phyloP scores from a whole-genome alignment of 64 coral and sea anemone genomes.

The Dendronephthya gigantea region DNA sequence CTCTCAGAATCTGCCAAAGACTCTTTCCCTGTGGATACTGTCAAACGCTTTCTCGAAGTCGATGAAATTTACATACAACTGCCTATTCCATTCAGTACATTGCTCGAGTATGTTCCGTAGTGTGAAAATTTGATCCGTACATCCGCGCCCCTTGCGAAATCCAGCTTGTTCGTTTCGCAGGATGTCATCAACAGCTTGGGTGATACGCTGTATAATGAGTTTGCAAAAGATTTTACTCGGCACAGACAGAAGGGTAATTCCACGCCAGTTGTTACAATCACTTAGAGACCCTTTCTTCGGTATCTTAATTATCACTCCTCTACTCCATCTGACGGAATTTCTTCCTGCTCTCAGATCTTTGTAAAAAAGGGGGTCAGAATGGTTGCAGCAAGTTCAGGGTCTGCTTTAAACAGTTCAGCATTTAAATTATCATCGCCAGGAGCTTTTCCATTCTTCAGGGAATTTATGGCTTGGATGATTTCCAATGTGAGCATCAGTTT shows the following conservation, averaged over 20 bases:
- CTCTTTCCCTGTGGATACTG: too few relatives aligned
- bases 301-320: background rate
- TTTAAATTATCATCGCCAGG: background rate
- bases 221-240: too few relatives aligned
- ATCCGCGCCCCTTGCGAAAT: slow-evolving; percentile 2
- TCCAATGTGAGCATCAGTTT: too few relatives aligned
- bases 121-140: background rate
- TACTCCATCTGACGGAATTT: background rate
- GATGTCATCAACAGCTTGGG: background rate
- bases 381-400: background rate
- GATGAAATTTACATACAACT: background rate
- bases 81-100: slow-evolving; percentile 8
- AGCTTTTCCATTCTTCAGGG: slow-evolving; percentile 4
- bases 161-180: slow-evolving; percentile 21
- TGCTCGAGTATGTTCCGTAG: slow-evolving; percentile 12
- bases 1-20: too few relatives aligned
- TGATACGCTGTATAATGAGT: background rate
- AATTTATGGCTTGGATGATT: background rate
- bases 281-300: too few relatives aligned
- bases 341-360: background rate
- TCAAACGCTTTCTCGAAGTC: too few relatives aligned
- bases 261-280: too few relatives aligned
- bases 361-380: background rate
- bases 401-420: slow-evolving; percentile 1
- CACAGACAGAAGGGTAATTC: too few relatives aligned